Evolutionary conservation across 2,888 invertebrate genomes (phyloP), one percentile per base, ranked within the genome.

Genomic region (Brachypterus glaber): DNA sequence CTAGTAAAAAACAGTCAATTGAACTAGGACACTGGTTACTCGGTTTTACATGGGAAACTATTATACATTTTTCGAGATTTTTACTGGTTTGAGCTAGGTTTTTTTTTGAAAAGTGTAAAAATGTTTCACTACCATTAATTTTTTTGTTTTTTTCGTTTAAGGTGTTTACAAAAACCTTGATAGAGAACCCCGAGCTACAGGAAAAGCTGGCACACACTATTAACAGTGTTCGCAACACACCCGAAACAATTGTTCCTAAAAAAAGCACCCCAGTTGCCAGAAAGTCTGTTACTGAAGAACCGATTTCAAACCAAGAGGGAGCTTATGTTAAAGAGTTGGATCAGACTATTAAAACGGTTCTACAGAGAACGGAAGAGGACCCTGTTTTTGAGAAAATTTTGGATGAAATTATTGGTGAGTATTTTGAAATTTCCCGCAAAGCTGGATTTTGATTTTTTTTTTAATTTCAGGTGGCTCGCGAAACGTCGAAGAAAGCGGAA

Each of bases 141-240:
- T 7, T 21, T 21, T 21, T 21, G 12, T 36, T n/a, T 16, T 24
- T 26, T 24, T 39, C 47, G 25, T 37, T 44, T 11, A 33, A 50
- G 68, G 55, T 67, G 25, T 49, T 71, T 35, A 63, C 67, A 12
- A 66, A 68, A 51, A 67, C 68, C 35, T 53, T 73, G 4, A 49
- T 73, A 33, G 65, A 68, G 47, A 67, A 68, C 45, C 63, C 58
- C 8, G 69, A 76, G 61, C 57, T 73, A 30, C 71, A 70, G 49
- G 67, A 70, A 48, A 67, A 68, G 49, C 63, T 74, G 33, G 72
- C 73, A 13, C 67, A 71, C 40, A 71, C 69, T 48, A 73, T 73
- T 34, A 73, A 73, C 46, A 68, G 61, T 51, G 62, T 64, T 13
- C 58, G 60, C 35, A 52, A 52, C 32, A 51, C 47, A 26, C 51